Evolutionary conservation across 2,888 invertebrate genomes (phyloP).

Genomic region (Punctoribates punctum): DNA sequence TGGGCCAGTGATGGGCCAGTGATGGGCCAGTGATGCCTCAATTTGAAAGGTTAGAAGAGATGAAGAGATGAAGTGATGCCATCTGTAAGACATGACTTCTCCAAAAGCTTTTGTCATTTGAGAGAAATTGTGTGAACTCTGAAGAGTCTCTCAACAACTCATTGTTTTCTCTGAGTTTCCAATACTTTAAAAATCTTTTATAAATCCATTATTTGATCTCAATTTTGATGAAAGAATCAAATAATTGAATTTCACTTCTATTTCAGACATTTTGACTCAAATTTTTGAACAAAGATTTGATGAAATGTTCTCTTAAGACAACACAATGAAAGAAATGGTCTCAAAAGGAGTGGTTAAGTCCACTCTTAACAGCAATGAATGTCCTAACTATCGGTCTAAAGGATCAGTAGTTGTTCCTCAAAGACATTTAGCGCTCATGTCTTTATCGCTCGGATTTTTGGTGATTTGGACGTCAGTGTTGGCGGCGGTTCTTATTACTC

Average conservation of each 20-base stretch:
- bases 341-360: background rate
- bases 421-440: constrained; percentile 47
- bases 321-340: background rate
- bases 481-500: constrained; percentile 46
- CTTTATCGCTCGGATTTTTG: constrained; percentile 47
- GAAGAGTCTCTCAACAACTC: too few species aligned
- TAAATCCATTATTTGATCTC: too few species aligned
- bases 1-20: too few species aligned
- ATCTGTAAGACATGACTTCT: background rate
- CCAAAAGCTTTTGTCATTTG: background rate
- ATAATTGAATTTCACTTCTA: background rate
- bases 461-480: constrained; percentile 48
- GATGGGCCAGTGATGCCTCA: too few species aligned
- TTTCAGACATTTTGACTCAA: background rate
- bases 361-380: background rate
- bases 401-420: constrained; percentile 35
- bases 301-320: background rate
- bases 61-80: background rate
- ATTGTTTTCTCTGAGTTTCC: too few species aligned
- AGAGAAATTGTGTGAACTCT: background rate
- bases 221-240: too few species aligned
- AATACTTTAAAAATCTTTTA: too few species aligned
- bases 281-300: background rate
- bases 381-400: background rate
- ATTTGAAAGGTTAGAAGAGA: too few species aligned